These are phyloP conservation scores for Liolophura sinensis DNA, from an alignment of 1,140 invertebrate species.

Conservation along the genomic window DNA sequence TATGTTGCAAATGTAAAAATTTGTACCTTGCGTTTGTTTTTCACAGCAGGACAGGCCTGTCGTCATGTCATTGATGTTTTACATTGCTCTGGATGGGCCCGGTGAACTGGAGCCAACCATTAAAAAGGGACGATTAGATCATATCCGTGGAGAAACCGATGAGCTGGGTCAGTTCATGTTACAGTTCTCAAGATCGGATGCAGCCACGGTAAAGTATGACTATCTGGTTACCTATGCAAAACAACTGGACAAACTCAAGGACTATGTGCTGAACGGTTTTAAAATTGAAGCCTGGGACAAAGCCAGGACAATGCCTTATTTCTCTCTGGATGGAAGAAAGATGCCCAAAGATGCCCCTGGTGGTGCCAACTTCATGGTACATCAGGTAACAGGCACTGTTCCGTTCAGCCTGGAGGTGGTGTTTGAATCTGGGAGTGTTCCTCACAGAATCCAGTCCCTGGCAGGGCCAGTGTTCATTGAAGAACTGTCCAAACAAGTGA, in stretches of 20 bases:
- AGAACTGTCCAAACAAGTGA: slow-evolving; percentile 64
- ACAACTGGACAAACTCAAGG: slow-evolving; percentile 76
- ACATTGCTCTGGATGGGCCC: slow-evolving; percentile 58
- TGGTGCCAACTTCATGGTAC: slow-evolving; percentile 79
- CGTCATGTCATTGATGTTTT: slow-evolving; percentile 62
- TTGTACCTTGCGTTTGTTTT: slow-evolving; percentile 14
- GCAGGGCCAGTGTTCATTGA: slow-evolving; percentile 68
- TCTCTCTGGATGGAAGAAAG: slow-evolving; percentile 55
- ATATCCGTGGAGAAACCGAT: slow-evolving; percentile 76
- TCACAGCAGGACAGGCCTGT: slow-evolving; percentile 26
- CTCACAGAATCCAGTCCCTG: slow-evolving; percentile 63
- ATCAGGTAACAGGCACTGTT: slow-evolving; percentile 69
- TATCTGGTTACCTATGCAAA: slow-evolving; percentile 60
- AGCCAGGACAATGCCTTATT: slow-evolving; percentile 50
- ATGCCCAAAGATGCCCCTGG: slow-evolving; percentile 46
- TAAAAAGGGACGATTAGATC: slow-evolving; percentile 64
- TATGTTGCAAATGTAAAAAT: not conserved
- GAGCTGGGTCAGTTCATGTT: slow-evolving; percentile 77
- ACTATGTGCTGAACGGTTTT: slow-evolving; percentile 69
- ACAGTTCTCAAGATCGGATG: slow-evolving; percentile 63
- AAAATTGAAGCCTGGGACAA: slow-evolving; percentile 56
- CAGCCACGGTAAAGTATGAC: slow-evolving; percentile 58
- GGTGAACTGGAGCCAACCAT: slow-evolving; percentile 51
- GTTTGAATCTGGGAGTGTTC: slow-evolving; percentile 76
- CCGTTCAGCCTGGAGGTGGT: slow-evolving; percentile 85